Evolutionary conservation across 2,113 vertebrate species (phyloP).

Genomic region (Trichomycterus rosablanca): DNA sequence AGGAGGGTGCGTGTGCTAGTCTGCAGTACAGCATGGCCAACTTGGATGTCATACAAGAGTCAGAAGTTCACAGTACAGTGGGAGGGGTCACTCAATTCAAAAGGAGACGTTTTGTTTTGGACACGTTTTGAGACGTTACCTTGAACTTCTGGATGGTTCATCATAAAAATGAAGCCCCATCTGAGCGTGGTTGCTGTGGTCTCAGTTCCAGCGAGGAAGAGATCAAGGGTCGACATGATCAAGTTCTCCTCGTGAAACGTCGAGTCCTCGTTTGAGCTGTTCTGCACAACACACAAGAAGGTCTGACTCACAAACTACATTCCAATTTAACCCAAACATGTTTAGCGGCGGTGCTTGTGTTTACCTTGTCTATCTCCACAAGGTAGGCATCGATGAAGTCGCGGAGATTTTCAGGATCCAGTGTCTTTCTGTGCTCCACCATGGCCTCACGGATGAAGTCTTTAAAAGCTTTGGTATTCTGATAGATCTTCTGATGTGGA

Average conservation of each 20-base stretch:
- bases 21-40: too few species aligned
- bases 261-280: conserved; percentile 45
- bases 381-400: conserved; percentile 49
- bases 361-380: conserved; percentile 46
- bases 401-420: conserved; percentile 38
- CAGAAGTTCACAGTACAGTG: not conserved
- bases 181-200: conserved; percentile 60
- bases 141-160: conserved; percentile 59
- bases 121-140: too few species aligned
- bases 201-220: conserved; percentile 69
- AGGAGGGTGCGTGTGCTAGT: too few species aligned
- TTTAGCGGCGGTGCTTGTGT: too few species aligned
- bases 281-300: conserved; percentile 42
- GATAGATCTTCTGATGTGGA: conserved; percentile 39
- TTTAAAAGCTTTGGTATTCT: conserved; percentile 6
- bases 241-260: conserved; percentile 64
- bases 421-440: conserved; percentile 35
- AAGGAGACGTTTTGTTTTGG: too few species aligned
- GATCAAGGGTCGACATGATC: conserved; percentile 56
- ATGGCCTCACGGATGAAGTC: conserved; percentile 26
- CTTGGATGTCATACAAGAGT: too few species aligned
- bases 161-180: conserved; percentile 67
- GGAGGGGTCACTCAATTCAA: not conserved
- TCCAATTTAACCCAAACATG: too few species aligned
- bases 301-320: too few species aligned